These are phyloP conservation scores for Tetragonula carbonaria DNA, from an alignment of 2,888 invertebrate species.

Conservation along the genomic window DNA sequence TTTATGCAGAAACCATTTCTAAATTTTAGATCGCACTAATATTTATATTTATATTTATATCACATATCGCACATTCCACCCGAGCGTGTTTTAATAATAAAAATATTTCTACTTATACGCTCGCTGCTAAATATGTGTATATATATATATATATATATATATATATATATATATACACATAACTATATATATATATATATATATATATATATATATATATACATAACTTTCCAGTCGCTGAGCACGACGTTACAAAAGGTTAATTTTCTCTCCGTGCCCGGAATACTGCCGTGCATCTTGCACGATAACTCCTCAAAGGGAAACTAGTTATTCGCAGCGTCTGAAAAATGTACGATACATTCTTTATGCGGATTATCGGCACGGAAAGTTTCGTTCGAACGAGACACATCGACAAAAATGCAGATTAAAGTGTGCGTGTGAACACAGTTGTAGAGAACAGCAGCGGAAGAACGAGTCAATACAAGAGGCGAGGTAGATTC, in stretches of 20 bases:
- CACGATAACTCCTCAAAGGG: not conserved
- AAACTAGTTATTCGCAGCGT: not conserved
- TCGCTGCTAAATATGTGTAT: not conserved
- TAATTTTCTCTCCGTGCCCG: not conserved
- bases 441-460: not conserved
- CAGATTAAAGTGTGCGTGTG: not conserved
- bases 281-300: not conserved
- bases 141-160: too few relatives aligned
- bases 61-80: not conserved
- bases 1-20: too few relatives aligned
- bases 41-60: not conserved
- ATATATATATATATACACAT: too few relatives aligned
- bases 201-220: too few relatives aligned
- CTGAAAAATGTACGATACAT: not conserved
- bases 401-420: not conserved
- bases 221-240: not conserved
- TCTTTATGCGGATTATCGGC: constrained; percentile 4
- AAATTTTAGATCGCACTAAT: not conserved
- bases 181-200: too few relatives aligned
- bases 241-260: not conserved
- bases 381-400: not conserved
- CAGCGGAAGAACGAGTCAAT: constrained; percentile 1
- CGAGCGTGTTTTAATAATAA: not conserved
- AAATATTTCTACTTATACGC: not conserved
- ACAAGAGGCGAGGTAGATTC: too few relatives aligned